Evolutionary conservation across 2,888 invertebrate species (phyloP), one percentile per base, ranked within the genome.

Genomic region (Pyralis farinalis): DNA sequence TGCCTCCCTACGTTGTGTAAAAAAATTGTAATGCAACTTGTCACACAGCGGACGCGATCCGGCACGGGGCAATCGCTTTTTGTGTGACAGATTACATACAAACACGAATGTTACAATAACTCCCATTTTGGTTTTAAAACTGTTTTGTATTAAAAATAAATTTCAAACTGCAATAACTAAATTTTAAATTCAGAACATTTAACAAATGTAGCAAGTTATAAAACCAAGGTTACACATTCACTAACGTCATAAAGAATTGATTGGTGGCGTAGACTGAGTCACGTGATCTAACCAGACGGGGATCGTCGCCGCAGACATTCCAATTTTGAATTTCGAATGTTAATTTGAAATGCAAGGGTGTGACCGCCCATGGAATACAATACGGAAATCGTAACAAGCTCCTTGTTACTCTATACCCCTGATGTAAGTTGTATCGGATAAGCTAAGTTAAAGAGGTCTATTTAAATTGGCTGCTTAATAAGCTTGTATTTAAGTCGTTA

Each of bases 341-440:
- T 58, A 64, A 71, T 77, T 75, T 69, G 63, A 71, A 78, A 78
- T 74, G 73, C 71, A 75, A 69, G 77, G 74, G 71, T 67, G 74
- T 67, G 70, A 68, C 67, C 60, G 66, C 65, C 56, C 49, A 45
- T 49, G 46, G 60, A 63, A 64, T 63, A 70, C 65, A 63, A 70
- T 63, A 53, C 51, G 43, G 41, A 53, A 47, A 49, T 40, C 45
- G 44, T 54, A 53, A 51, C 47, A 31, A 50, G 55, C 40, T 37
- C 53, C 35, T 27, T 40, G 40, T 43, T 46, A 46, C 39, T 37
- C 28, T 30, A 43, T 22, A 31, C 12, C 34, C 12, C 34, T 22
- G 28, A 27, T 45, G 37, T 10, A 10, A 21, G 16, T 32, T 43
- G 35, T 43, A 39, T 27, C 36, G 9, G 38, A 40, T 34, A 40